Conservation (phyloP, 1,140 invertebrate genomes). For the Calephelis nemesis region DNA sequence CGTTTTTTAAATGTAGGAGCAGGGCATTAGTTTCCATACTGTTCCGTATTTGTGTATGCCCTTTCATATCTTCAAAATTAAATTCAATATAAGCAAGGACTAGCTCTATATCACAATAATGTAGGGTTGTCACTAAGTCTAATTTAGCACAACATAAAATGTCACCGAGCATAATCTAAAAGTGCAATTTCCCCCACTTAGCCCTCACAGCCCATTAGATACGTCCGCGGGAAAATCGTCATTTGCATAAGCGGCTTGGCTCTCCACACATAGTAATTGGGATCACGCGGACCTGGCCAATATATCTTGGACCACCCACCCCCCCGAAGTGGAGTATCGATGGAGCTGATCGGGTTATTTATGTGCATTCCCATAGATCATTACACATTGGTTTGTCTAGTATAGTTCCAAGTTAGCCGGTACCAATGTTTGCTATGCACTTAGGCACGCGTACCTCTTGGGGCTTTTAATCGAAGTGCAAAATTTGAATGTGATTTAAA, state of each 20-base stretch:
- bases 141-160: constrained; percentile 2
- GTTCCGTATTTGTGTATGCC: no score
- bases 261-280: constrained; percentile 73
- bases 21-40: no score
- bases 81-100: no score
- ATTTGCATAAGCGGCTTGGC: constrained; percentile 77
- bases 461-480: constrained; percentile 73
- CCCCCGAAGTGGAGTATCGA: constrained; percentile 31
- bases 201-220: constrained; percentile 67
- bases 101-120: neutral
- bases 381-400: constrained; percentile 44
- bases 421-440: constrained; percentile 67
- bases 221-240: constrained; percentile 69
- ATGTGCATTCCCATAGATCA: constrained; percentile 34
- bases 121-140: neutral
- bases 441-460: constrained; percentile 65
- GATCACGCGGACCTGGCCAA: constrained; percentile 62
- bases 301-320: constrained; percentile 41
- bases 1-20: no score
- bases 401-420: constrained; percentile 58
- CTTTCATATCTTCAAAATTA: no score
- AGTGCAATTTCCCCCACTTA: constrained; percentile 52
- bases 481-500: constrained; percentile 75
- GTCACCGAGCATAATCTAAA: constrained; percentile 38
- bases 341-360: constrained; percentile 27